Conservation (phyloP, 2,113 vertebrate species). For the Brachypodius melanocephalos region DNA sequence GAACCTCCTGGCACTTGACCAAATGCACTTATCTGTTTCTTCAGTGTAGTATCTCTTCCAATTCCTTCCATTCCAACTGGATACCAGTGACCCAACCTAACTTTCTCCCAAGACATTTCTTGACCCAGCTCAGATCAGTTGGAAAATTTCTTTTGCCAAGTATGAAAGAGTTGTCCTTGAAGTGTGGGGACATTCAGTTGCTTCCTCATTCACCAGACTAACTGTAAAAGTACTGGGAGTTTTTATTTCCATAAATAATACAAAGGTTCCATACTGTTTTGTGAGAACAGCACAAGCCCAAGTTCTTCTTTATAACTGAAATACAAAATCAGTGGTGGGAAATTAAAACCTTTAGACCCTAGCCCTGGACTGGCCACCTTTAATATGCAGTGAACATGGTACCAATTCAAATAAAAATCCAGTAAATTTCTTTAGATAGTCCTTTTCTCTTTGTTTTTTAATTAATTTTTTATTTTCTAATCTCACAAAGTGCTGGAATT, state of each 20-base stretch:
- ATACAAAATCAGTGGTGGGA: not conserved
- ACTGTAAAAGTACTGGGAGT: not conserved
- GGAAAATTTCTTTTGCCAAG: not conserved
- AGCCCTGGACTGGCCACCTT: not conserved
- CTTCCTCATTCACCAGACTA: not conserved
- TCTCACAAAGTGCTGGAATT: not conserved
- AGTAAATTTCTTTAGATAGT: not conserved
- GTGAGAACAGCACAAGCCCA: not conserved
- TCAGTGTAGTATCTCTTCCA: rapidly evolving
- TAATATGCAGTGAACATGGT: not conserved
- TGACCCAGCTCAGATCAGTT: not conserved
- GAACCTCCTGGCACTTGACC: not conserved
- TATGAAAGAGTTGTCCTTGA: not conserved
- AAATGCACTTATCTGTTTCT: not conserved
- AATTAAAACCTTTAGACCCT: not conserved
- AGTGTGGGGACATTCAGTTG: not conserved
- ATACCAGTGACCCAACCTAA: not conserved
- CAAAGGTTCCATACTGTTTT: not conserved
- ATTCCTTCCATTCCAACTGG: not conserved
- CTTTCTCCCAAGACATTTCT: not conserved
- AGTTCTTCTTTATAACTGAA: not conserved
- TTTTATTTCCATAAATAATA: not conserved
- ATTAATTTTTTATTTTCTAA: not conserved
- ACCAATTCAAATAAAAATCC: not conserved
- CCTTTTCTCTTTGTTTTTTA: not conserved